Percentiles rank a stretch among this genome's conserved stretches.
These are phyloP conservation scores for Chrysotoxum bicinctum DNA, from an alignment of 2,888 invertebrate species.

Conservation along the genomic window DNA sequence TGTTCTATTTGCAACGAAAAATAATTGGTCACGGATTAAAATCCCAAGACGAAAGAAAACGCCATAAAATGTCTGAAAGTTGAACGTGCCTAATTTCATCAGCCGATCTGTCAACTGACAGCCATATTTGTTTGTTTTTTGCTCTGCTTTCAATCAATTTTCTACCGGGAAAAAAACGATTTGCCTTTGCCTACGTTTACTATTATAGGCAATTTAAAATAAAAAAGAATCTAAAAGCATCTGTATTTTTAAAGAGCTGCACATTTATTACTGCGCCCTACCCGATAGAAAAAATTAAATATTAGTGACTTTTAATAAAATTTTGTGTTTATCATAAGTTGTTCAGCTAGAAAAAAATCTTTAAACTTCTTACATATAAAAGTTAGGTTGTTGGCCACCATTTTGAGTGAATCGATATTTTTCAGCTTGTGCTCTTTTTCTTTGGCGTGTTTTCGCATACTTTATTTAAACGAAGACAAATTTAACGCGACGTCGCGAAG, in stretches of 20 bases:
- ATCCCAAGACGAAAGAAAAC: no score
- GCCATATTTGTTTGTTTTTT: constrained; percentile 63
- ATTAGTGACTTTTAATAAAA: background rate
- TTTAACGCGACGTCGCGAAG: constrained; percentile 68
- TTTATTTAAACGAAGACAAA: constrained; percentile 27
- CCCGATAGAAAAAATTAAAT: background rate
- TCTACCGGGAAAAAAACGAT: constrained; percentile 60
- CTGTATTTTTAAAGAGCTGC: background rate
- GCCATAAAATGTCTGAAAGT: background rate
- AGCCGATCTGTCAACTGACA: background rate
- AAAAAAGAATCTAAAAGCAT: constrained; percentile 55
- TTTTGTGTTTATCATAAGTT: constrained; percentile 19
- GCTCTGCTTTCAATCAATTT: constrained; percentile 30
- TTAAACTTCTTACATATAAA: background rate
- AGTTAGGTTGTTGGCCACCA: constrained; percentile 74
- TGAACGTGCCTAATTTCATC: background rate
- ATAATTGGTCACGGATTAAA: no score
- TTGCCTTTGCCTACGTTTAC: constrained; percentile 46
- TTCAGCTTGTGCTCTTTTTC: constrained; percentile 35
- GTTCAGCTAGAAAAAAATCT: constrained; percentile 6
- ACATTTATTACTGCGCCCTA: background rate
- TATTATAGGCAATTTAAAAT: constrained; percentile 13
- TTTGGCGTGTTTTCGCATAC: constrained; percentile 58
- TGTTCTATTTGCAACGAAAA: no score
- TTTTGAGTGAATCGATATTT: constrained; percentile 76